phyloP scores from a whole-genome alignment of 2,888 invertebrate genomes.

The Tanypteryx hageni region DNA sequence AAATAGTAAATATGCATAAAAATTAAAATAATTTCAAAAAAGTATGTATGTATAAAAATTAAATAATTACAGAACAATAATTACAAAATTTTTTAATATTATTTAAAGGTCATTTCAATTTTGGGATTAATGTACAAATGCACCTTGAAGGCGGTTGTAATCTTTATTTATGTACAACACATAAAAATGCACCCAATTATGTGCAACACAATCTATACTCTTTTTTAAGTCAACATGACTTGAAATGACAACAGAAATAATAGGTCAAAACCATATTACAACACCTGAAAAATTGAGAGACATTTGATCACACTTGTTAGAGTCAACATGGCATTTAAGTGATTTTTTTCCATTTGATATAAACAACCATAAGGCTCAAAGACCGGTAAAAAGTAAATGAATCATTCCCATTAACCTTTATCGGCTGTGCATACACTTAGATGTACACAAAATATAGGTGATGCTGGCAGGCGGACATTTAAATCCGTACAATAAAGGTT shows the following conservation, averaged over 20 bases:
- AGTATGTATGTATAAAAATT: neutral
- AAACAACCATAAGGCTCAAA: neutral
- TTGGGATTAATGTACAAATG: slow-evolving; percentile 44
- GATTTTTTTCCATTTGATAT: neutral
- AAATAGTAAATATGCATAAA: neutral
- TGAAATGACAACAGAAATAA: slow-evolving; percentile 44
- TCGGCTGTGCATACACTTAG: too few species aligned
- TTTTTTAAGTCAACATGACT: slow-evolving; percentile 36
- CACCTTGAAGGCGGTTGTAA: slow-evolving; percentile 49
- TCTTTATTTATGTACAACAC: slow-evolving; percentile 47
- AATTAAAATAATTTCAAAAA: too few species aligned
- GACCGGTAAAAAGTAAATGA: too few species aligned
- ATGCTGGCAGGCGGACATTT: too few species aligned
- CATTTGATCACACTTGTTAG: neutral
- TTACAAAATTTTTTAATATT: neutral
- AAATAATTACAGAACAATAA: neutral
- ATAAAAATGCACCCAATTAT: slow-evolving; percentile 31
- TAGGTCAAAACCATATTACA: slow-evolving; percentile 7
- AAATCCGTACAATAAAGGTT: too few species aligned
- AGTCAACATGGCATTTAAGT: neutral
- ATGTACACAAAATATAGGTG: too few species aligned
- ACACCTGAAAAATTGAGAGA: neutral
- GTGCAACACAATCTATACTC: slow-evolving; percentile 51
- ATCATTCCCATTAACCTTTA: too few species aligned
- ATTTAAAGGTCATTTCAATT: neutral